These are phyloP conservation scores for Leptopilina boulardi DNA, from an alignment of 1,140 invertebrate genomes.

Conservation along the genomic window DNA sequence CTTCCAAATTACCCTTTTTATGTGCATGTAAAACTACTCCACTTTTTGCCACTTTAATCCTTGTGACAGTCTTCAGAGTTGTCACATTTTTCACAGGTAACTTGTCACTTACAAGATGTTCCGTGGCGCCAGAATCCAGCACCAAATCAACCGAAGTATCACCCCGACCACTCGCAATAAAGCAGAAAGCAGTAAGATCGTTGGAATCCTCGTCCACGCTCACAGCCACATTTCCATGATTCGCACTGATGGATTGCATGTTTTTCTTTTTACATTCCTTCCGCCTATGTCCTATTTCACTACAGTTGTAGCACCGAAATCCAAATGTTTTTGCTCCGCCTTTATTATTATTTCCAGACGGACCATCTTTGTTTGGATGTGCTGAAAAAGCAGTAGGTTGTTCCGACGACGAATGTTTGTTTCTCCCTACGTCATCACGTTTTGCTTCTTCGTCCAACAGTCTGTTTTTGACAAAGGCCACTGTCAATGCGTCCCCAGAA, in stretches of 20 bases:
- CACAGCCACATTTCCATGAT: not conserved
- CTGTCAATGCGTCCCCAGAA: slow-evolving; percentile 41
- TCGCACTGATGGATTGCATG: not conserved
- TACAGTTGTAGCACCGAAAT: not conserved
- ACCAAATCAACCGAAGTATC: slow-evolving; percentile 45
- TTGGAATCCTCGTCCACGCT: not conserved
- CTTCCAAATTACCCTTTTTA: no score
- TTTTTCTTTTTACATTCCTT: not conserved
- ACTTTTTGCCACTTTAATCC: slow-evolving; percentile 54
- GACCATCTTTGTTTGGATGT: not conserved
- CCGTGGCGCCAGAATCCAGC: slow-evolving; percentile 65
- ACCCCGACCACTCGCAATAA: not conserved
- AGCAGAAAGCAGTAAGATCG: not conserved
- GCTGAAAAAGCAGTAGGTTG: no score
- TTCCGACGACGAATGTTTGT: no score
- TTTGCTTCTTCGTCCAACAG: slow-evolving; percentile 56
- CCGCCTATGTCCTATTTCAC: not conserved
- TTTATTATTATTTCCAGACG: not conserved
- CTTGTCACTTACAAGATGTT: slow-evolving; percentile 61
- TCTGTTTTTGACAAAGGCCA: slow-evolving; percentile 54
- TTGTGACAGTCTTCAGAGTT: slow-evolving; percentile 34
- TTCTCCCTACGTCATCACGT: slow-evolving; percentile 26
- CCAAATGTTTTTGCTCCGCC: not conserved
- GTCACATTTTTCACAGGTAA: slow-evolving; percentile 54
- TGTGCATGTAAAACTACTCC: no score